These are phyloP conservation scores for Neoniphon sammara DNA, from an alignment of 2,797 vertebrate species.

Conservation along the genomic window DNA sequence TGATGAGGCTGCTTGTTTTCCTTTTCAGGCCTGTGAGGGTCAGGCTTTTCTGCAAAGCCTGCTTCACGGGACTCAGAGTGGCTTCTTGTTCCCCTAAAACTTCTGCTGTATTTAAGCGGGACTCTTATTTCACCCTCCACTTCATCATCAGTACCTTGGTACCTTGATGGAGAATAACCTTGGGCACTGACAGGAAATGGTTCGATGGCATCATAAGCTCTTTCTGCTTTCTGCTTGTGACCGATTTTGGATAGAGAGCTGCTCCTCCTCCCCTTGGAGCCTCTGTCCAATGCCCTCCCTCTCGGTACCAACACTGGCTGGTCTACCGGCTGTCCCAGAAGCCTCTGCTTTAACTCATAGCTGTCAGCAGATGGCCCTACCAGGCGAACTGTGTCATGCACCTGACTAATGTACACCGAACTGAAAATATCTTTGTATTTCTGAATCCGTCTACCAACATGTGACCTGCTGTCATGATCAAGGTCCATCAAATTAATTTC, in stretches of 20 bases:
- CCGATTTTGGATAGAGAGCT: conserved; percentile 54
- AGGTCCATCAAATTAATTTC: conserved; percentile 60
- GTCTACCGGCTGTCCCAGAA: conserved; percentile 36
- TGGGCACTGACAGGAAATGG: background rate
- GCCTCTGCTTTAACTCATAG: conserved; percentile 66
- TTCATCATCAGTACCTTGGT: background rate
- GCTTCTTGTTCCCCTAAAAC: background rate
- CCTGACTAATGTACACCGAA: conserved; percentile 48
- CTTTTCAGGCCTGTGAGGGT: accelerated
- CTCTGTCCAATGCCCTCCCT: conserved; percentile 10
- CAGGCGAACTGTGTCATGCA: conserved; percentile 55
- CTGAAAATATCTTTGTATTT: background rate
- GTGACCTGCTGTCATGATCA: background rate
- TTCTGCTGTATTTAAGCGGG: accelerated
- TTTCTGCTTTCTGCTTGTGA: background rate
- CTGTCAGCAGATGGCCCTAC: conserved; percentile 64
- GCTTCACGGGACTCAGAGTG: background rate
- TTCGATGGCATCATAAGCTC: accelerated
- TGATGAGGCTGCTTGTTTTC: background rate
- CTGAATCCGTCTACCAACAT: background rate
- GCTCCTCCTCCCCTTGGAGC: conserved; percentile 49
- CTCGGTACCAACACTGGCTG: background rate
- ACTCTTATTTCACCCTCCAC: no score
- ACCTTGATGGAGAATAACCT: conserved; percentile 20
- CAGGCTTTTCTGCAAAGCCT: accelerated